Conservation (phyloP, 2,113 vertebrate species). For the Phycodurus eques region DNA sequence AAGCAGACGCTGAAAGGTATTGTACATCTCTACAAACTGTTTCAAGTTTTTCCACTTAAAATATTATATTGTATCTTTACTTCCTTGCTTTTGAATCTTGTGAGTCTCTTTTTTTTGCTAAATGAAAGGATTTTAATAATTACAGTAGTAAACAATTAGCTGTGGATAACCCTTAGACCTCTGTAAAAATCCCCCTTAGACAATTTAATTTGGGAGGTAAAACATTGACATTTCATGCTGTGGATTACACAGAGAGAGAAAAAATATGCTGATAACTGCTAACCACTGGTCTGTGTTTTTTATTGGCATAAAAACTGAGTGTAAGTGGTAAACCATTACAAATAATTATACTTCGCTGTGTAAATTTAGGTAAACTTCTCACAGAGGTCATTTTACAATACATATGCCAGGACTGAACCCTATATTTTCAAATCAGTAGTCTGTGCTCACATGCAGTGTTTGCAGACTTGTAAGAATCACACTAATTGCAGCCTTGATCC, state of each 20-base stretch:
- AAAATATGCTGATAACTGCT: not conserved
- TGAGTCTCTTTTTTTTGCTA: not conserved
- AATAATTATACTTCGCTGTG: not conserved
- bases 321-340: not conserved
- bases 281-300: not conserved
- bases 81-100: not conserved
- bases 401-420: not conserved
- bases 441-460: constrained; percentile 1
- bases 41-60: not conserved
- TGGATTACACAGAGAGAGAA: not conserved
- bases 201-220: not conserved
- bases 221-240: not conserved
- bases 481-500: constrained; percentile 21
- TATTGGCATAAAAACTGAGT: not conserved
- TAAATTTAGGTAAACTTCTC: not conserved
- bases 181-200: not conserved
- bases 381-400: not conserved
- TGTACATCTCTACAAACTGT: not conserved
- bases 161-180: not conserved
- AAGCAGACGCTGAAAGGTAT: constrained; percentile 91
- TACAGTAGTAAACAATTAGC: not conserved
- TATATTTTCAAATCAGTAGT: not conserved
- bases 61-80: not conserved
- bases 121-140: not conserved
- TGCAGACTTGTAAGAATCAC: not conserved